Evolutionary conservation across 2,888 invertebrate species (phyloP), one percentile per base, ranked within the genome.

Genomic region (Ligdia adustata): DNA sequence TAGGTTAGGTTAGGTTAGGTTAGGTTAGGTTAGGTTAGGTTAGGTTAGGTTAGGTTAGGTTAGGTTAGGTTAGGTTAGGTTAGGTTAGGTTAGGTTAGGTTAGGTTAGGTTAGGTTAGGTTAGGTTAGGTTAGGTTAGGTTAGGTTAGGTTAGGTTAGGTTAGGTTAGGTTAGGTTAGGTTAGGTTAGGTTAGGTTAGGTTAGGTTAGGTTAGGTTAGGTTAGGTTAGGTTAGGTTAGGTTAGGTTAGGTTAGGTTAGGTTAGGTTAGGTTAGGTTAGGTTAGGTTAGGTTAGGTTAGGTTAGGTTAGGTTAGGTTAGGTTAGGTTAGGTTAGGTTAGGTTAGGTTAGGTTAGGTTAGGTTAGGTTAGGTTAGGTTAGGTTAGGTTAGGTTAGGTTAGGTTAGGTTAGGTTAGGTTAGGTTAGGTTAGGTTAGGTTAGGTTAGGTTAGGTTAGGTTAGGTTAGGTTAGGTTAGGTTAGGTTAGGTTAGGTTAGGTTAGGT

Each of bases 21-120:
- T 52, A 49, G 55, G 52, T 47, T 47, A 47, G 47, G 47, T 35
- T 40, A 40, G 47, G 40, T 52, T 55, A 52, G 45, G 45, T 24
- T 24, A 24, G 24, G 24, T 24, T 24, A 24, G 24, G 24, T 24
- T 24, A 24, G 24, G 55, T 52, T 49, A 53, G 45, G 58, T 58
- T 58, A 60, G 60, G 60, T 60, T 60, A 57, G 55, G 55, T 59
- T 59, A 54, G 55, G 54, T 59, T 54, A 53, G 55, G 57, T 60
- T 57, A 57, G 57, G 57, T 60, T 55, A 55, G 57, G 35, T 35
- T 35, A 35, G 35, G 35, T 35, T 35, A 35, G 35, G 39, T 35
- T 35, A 35, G 35, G 35, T 35, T 35, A 35, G 35, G 35, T 35
- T 35, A 35, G 35, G 35, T 35, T 35, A 35, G 35, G 35, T 35